Conservation (phyloP, 2,888 invertebrate genomes). For the Drosophila tripunctata region DNA sequence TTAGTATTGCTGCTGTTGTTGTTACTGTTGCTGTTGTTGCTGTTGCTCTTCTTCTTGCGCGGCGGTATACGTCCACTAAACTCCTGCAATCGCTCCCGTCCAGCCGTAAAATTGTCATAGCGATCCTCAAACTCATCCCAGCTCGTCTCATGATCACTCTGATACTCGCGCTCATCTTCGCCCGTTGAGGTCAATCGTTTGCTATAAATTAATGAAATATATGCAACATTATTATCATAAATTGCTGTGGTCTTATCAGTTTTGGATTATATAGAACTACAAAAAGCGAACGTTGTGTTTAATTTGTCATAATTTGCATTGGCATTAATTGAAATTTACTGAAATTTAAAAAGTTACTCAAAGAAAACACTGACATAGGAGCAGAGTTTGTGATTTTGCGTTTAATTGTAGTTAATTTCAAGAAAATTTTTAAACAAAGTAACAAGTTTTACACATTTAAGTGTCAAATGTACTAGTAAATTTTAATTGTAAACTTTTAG, state of each 20-base stretch:
- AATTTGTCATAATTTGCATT: constrained; percentile 4
- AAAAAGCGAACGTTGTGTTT: background rate
- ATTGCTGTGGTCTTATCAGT: constrained; percentile 7
- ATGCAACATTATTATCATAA: background rate
- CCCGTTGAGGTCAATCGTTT: constrained; percentile 84
- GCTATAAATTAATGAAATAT: constrained; percentile 69
- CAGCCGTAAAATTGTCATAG: constrained; percentile 83
- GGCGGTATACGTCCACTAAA: constrained; percentile 84
- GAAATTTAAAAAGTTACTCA: no score
- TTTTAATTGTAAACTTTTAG: no score
- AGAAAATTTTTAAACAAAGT: no score
- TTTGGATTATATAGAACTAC: background rate
- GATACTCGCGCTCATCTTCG: constrained; percentile 84
- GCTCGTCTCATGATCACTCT: constrained; percentile 84
- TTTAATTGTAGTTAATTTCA: no score
- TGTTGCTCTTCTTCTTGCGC: constrained; percentile 83
- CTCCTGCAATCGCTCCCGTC: constrained; percentile 84
- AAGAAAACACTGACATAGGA: no score
- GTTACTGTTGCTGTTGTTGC: constrained; percentile 12
- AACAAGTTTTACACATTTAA: no score
- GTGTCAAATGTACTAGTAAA: no score
- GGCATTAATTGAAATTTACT: constrained; percentile 6
- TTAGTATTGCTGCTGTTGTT: constrained; percentile 9
- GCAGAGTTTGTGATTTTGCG: no score
- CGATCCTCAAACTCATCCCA: constrained; percentile 84